phyloP scores from a whole-genome alignment of 2,888 invertebrate species.

The Dichetophora obliterata region DNA sequence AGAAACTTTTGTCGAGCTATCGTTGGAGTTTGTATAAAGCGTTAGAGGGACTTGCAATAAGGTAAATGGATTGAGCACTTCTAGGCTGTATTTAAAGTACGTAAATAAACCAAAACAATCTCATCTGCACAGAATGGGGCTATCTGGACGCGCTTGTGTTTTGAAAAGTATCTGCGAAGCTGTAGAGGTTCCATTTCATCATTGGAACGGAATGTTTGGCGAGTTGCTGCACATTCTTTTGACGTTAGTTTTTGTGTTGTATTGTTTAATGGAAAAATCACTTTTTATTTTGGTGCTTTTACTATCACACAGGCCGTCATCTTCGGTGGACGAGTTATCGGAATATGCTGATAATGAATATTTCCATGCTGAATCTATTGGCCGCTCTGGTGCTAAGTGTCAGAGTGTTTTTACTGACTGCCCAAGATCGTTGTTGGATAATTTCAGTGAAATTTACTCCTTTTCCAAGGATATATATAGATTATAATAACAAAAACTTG shows the following conservation, averaged over 20 bases:
- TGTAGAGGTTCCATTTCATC: conserved; percentile 77
- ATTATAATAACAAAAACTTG: no score
- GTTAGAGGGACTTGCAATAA: conserved; percentile 58
- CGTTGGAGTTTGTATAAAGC: conserved; percentile 63
- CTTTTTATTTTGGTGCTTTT: background rate
- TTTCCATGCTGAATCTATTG: conserved; percentile 79
- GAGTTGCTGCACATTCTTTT: conserved; percentile 82
- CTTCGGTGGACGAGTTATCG: conserved; percentile 76
- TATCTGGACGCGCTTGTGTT: conserved; percentile 79
- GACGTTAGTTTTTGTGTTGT: conserved; percentile 75
- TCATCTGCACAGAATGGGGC: conserved; percentile 72
- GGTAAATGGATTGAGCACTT: conserved; percentile 47
- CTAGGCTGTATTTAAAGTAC: background rate
- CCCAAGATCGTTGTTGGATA: conserved; percentile 59
- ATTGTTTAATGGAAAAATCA: no score
- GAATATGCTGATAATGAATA: conserved; percentile 80
- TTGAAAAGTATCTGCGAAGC: conserved; percentile 84
- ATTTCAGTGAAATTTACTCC: conserved; percentile 60
- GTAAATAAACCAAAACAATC: background rate
- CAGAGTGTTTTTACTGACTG: conserved; percentile 62
- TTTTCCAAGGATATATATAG: conserved; percentile 51
- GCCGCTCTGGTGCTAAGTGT: conserved; percentile 70
- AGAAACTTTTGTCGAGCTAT: conserved; percentile 54
- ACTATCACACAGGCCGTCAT: conserved; percentile 76
- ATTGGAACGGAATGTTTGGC: conserved; percentile 80